These are phyloP conservation scores for Pachyramphus minor DNA, from an alignment of 2,113 vertebrate species.

Conservation along the genomic window DNA sequence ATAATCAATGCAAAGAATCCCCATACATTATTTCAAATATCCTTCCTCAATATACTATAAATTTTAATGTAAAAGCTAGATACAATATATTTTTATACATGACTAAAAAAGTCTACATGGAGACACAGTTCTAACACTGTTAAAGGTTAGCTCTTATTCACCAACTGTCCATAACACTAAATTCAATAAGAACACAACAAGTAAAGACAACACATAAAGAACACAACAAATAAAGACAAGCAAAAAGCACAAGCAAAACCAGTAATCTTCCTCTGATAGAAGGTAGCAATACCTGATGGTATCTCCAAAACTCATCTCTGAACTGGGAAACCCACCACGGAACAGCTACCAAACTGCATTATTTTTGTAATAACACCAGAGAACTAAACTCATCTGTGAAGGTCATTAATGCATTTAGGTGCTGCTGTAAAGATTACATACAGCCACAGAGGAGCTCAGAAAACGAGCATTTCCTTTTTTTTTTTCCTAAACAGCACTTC, in stretches of 20 bases:
- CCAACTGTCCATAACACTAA: background rate
- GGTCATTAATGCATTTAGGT: background rate
- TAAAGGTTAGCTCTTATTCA: background rate
- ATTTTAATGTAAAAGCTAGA: background rate
- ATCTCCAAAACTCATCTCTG: slow-evolving; percentile 20
- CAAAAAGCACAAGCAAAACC: background rate
- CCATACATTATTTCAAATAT: background rate
- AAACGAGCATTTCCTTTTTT: background rate
- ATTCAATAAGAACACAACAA: background rate
- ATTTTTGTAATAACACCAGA: slow-evolving; percentile 5
- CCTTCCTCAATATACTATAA: background rate
- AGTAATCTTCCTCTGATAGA: background rate
- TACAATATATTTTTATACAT: background rate
- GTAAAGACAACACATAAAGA: background rate
- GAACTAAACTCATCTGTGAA: background rate
- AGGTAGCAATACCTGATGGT: background rate
- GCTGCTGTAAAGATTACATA: background rate
- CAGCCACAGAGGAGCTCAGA: background rate
- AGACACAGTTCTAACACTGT: background rate
- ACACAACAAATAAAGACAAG: background rate
- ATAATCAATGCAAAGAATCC: background rate
- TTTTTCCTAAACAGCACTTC: background rate
- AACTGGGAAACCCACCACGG: background rate
- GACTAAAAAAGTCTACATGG: background rate
- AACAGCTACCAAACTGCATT: background rate